Conservation (phyloP, 1,140 invertebrate species). For the Drosophila pectinifera region DNA sequence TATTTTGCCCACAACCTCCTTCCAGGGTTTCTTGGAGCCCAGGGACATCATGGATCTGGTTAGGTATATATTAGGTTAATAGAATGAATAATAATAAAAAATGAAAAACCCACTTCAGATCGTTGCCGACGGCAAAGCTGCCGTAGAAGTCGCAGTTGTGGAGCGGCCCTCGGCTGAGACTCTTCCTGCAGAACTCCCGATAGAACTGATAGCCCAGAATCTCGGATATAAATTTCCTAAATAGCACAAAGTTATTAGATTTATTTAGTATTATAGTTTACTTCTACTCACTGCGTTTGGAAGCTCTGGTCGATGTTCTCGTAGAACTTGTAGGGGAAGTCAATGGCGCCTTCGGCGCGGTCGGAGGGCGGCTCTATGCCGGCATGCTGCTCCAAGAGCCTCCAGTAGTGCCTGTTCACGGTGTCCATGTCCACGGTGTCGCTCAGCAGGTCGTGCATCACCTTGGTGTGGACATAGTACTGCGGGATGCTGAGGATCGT, state of each 20-base stretch:
- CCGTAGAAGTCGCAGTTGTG: slow-evolving; percentile 88
- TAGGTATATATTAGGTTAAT: not conserved
- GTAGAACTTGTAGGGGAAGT: slow-evolving; percentile 86
- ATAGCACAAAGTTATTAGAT: no score
- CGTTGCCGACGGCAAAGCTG: slow-evolving; percentile 84
- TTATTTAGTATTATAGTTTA: no score
- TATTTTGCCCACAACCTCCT: slow-evolving; percentile 85
- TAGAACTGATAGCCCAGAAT: slow-evolving; percentile 86
- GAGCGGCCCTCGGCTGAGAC: slow-evolving; percentile 85
- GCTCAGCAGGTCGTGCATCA: slow-evolving; percentile 73
- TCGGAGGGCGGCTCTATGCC: slow-evolving; percentile 87
- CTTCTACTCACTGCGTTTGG: slow-evolving; percentile 74
- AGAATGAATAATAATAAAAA: not conserved
- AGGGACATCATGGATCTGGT: slow-evolving; percentile 86
- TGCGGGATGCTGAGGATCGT: slow-evolving; percentile 74
- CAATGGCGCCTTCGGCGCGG: slow-evolving; percentile 87
- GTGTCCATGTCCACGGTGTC: slow-evolving; percentile 82
- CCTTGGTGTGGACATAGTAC: slow-evolving; percentile 79
- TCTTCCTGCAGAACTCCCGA: slow-evolving; percentile 87
- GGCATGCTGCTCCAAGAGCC: slow-evolving; percentile 86
- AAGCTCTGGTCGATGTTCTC: slow-evolving; percentile 75
- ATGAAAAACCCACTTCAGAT: slow-evolving; percentile 69
- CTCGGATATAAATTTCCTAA: slow-evolving; percentile 79
- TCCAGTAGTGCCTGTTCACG: slow-evolving; percentile 88
- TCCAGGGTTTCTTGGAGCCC: slow-evolving; percentile 87